Base-by-base conservation (phyloP, 2,888 invertebrate genomes). In the Drosophila kokeensis region DNA sequence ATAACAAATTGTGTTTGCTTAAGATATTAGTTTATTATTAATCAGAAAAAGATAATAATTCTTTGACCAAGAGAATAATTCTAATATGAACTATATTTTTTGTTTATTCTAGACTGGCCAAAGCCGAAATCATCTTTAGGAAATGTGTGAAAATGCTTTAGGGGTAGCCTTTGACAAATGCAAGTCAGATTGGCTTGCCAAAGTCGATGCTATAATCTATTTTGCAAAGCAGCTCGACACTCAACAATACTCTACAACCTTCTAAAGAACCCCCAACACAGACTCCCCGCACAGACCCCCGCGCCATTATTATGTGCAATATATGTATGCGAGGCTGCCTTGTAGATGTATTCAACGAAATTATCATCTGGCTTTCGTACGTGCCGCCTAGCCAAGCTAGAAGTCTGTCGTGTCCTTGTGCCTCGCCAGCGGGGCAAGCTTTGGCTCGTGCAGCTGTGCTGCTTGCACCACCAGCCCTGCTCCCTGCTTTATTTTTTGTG, bases 351-450 rank as follows among this genome's bases (percentile, higher is more conserved):
- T 84, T 75, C 87, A 87, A 79, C 69, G 72, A 82, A 89, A 85
- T 85, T 89, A 89, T 89, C 85, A 89, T 85, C 85, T 73, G 67
- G 73, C 72, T 60, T 64, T 61, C 62, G 80, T 80, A 85, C 89
- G 89, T 85, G 89, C 79, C 65, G 66, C 59, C 64, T 78, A 64
- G 59, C 64, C 68, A 66, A 60, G 53, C 48, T 54, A 49, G 64
- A 30, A 55, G 71, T 40, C 65, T 72, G 49, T 42, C 45, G 53
- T 45, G 82, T 76, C 82, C 85, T 82, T 84, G 85, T 49, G 72
- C 69, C 66, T 66, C 64, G 69, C 60, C 63, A 61, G 60, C 21
- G 53, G 57, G 62, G 45, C 64, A 50, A 67, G 67, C 67, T 67
- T 65, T 32, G 38, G 34, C 55, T 69, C 45, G 52, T 75, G 73